Conservation (phyloP, 2,888 invertebrate genomes). For the Dicyrtoma fusca region DNA sequence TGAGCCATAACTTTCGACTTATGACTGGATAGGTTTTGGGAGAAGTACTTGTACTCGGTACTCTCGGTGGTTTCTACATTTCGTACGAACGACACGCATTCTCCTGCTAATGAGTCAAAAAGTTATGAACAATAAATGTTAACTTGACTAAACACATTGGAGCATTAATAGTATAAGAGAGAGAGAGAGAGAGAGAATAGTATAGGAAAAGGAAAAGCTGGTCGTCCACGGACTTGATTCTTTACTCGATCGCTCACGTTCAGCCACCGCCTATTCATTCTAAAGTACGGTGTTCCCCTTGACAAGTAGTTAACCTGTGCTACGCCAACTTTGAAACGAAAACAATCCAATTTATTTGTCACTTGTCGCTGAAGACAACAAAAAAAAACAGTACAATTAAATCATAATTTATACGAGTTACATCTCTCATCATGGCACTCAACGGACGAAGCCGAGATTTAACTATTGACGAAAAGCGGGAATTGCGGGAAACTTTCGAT, state of each 20-base stretch:
- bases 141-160: background rate
- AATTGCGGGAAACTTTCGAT: slow-evolving; percentile 76
- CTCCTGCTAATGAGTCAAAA: too few relatives aligned
- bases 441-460: slow-evolving; percentile 60
- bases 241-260: slow-evolving; percentile 6
- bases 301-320: background rate
- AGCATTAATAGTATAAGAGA: slow-evolving; percentile 1
- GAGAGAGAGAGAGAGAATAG: background rate
- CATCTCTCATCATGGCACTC: slow-evolving; percentile 19
- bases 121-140: background rate
- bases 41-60: too few relatives aligned
- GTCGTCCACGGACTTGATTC: slow-evolving; percentile 13
- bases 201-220: slow-evolving; percentile 1
- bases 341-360: background rate
- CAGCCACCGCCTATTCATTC: slow-evolving; percentile 17
- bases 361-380: background rate
- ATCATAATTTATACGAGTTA: background rate
- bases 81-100: too few relatives aligned
- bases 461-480: slow-evolving; percentile 72
- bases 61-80: too few relatives aligned
- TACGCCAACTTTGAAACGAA: background rate
- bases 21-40: too few relatives aligned
- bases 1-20: too few relatives aligned
- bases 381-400: background rate
- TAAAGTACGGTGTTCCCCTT: slow-evolving; percentile 13